Percentiles rank a stretch among this genome's conserved stretches.
These are phyloP conservation scores for Galemys pyrenaicus DNA, from an alignment of 2,113 vertebrate species.

Conservation along the genomic window DNA sequence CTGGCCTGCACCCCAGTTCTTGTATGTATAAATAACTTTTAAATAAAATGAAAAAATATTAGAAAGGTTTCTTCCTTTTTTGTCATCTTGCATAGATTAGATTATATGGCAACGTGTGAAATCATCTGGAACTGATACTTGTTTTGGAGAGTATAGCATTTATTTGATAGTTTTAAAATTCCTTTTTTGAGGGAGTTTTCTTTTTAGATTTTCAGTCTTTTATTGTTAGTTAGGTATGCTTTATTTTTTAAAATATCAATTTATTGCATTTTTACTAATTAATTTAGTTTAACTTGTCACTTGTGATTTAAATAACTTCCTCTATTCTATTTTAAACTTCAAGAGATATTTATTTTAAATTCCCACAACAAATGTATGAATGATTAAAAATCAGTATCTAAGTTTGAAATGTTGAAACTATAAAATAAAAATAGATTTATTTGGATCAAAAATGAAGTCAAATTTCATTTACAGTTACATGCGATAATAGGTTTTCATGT, in stretches of 20 bases:
- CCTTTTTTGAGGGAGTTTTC: neutral
- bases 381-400: conserved; percentile 28
- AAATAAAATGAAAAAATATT: too few relatives aligned
- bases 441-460: neutral
- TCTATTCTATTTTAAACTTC: neutral
- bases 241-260: neutral
- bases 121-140: neutral
- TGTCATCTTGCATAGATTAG: neutral
- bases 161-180: neutral
- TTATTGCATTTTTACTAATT: neutral
- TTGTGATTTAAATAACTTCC: conserved; percentile 6
- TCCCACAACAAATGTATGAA: neutral
- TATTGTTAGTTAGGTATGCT: neutral
- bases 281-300: neutral
- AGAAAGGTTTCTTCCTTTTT: neutral
- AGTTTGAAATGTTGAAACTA: neutral
- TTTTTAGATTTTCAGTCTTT: neutral
- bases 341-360: neutral
- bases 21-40: too few relatives aligned
- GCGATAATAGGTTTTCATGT: neutral
- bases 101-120: neutral
- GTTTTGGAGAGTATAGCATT: neutral
- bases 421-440: conserved; percentile 4
- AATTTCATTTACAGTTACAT: neutral
- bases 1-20: too few relatives aligned